Evolutionary conservation across 2,888 invertebrate genomes (phyloP), one percentile per base, ranked within the genome.

Genomic region (Gymnocheta viridis): DNA sequence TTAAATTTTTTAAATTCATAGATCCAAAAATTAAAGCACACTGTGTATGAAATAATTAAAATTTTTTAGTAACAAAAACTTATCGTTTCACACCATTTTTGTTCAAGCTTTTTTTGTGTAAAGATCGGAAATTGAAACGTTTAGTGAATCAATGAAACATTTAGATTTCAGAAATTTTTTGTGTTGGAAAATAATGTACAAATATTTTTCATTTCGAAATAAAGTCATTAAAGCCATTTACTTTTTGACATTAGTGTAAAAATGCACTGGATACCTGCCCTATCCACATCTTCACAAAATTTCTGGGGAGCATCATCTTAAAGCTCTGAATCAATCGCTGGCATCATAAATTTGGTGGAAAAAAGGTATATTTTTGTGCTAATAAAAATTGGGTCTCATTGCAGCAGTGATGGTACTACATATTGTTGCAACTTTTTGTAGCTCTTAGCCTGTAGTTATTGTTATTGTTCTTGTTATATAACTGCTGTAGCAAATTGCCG

Each of bases 401-500:
- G 64, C 62, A 64, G 44, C 70, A 70, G 22, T 22, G 60, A 72
- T 62, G 70, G 14, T 67, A 47, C 58, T 67, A 47, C 58, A 67
- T 67, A 58, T 70, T 78, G 70, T 70, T 62, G 62, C 51, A 54
- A 62, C 24, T 54, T 69, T 56, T 69, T 60, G 35, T 49, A 35
- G 17, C n/a, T 22, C 12, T 32, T 19, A 7, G 22, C 44, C 32
- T 49, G 14, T 38, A 12, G 4, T 14, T 22, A n/a, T 56, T 35
- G 22, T 56, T 54, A 7, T 38, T 66, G n/a, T n/a, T n/a, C n/a
- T 19, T 66, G 66, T 74, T 67, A 44, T 79, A 58, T 44, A 79
- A 79, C 60, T 62, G 78, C 44, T 62, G 49, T 62, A 62, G 78
- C 70, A 79, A 79, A 70, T 79, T 79, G 79, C 51, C 17, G 47